These are phyloP conservation scores for Scolopax mira DNA, from an alignment of 2,113 vertebrate genomes.

Conservation along the genomic window DNA sequence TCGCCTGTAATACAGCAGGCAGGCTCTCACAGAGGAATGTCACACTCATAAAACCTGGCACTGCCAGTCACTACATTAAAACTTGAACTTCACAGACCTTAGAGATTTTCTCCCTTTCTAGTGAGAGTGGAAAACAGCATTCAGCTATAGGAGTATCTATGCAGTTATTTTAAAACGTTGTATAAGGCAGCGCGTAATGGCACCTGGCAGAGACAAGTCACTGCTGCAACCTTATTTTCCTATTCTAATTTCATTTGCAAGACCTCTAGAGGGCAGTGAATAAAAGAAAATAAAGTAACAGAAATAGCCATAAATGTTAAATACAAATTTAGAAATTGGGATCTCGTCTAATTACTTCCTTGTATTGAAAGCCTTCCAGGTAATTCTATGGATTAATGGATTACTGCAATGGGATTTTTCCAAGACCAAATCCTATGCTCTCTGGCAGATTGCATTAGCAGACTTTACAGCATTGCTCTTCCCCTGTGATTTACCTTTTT, in stretches of 20 bases:
- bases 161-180: neutral
- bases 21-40: neutral
- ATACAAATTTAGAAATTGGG: neutral
- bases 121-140: neutral
- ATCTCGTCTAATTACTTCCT: neutral
- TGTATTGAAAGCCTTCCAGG: constrained; percentile 1
- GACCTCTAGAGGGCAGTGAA: constrained; percentile 69
- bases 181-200: neutral
- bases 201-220: neutral
- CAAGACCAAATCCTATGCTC: neutral
- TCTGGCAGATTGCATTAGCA: neutral
- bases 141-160: neutral
- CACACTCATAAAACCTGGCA: neutral
- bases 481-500: neutral
- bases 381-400: constrained; percentile 25
- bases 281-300: constrained; percentile 57
- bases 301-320: neutral
- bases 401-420: constrained; percentile 22
- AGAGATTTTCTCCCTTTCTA: neutral
- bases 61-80: neutral
- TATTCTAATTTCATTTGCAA: neutral
- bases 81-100: neutral
- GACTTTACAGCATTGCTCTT: neutral
- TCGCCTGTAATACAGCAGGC: neutral
- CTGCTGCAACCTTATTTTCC: neutral